Percentiles rank a stretch among this genome's conserved stretches.
phyloP scores from a whole-genome alignment of 2,888 invertebrate genomes.

The Ennomos fuscantarius region DNA sequence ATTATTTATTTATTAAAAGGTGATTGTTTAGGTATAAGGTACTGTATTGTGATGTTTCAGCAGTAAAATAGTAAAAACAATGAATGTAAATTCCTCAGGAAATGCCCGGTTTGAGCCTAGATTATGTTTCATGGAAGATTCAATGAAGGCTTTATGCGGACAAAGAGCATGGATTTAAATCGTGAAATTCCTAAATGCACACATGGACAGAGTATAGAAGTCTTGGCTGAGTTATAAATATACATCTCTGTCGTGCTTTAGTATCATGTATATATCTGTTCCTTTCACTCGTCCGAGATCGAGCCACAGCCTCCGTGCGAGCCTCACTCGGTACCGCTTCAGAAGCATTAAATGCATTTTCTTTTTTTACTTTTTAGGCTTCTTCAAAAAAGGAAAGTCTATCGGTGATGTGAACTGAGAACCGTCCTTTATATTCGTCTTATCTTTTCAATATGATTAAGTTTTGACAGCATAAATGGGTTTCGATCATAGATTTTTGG shows the following conservation, averaged over 20 bases:
- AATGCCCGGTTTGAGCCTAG: background rate
- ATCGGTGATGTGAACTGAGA: constrained; percentile 27
- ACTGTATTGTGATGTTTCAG: too few species aligned
- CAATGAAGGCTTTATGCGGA: constrained; percentile 31
- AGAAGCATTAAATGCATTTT: constrained; percentile 54
- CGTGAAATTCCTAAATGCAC: constrained; percentile 54
- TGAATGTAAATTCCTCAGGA: too few species aligned
- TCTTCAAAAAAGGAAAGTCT: constrained; percentile 46
- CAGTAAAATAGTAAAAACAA: too few species aligned
- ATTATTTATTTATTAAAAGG: too few species aligned
- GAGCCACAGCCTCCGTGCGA: constrained; percentile 60
- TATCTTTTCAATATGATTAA: constrained; percentile 5
- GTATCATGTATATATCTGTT: constrained; percentile 47
- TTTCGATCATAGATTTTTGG: background rate
- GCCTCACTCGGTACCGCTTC: constrained; percentile 59
- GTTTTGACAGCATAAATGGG: background rate
- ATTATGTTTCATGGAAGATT: constrained; percentile 26
- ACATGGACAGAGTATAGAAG: constrained; percentile 39
- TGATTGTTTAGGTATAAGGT: too few species aligned
- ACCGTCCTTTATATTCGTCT: constrained; percentile 6
- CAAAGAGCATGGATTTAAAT: constrained; percentile 42
- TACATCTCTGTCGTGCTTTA: constrained; percentile 54
- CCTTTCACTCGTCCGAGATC: constrained; percentile 52
- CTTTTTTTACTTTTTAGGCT: constrained; percentile 52
- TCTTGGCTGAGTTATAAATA: constrained; percentile 47